Evolutionary conservation across 1,140 invertebrate species (phyloP).

Genomic region (Euborellia annulipes): DNA sequence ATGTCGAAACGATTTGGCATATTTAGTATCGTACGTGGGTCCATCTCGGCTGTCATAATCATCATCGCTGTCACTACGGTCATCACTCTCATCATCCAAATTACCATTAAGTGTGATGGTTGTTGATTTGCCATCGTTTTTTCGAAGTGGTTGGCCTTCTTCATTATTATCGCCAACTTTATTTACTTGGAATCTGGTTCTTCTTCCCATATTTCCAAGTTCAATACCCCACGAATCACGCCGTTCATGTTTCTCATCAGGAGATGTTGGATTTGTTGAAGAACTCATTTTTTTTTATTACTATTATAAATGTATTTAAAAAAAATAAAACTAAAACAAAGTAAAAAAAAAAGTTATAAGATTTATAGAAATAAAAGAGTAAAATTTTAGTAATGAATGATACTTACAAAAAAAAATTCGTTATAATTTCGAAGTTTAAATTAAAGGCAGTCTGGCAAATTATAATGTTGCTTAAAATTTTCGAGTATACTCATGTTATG

Average conservation of each 20-base stretch:
- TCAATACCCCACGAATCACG: conserved; percentile 12
- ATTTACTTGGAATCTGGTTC: conserved; percentile 40
- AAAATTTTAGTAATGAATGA: too few relatives aligned
- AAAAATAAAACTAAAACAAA: too few relatives aligned
- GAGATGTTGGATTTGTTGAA: too few relatives aligned
- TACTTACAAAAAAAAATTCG: too few relatives aligned
- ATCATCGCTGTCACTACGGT: neutral
- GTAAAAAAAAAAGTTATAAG: too few relatives aligned
- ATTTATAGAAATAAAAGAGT: too few relatives aligned
- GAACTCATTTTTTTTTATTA: too few relatives aligned
- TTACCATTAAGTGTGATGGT: conserved; percentile 23
- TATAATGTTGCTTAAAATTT: too few relatives aligned
- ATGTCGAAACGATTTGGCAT: conserved; percentile 67
- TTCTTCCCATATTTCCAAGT: conserved; percentile 17
- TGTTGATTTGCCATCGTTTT: conserved; percentile 18
- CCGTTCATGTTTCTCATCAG: conserved; percentile 1
- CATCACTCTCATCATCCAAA: conserved; percentile 12
- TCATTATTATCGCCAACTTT: conserved; percentile 31
- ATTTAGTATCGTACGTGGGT: conserved; percentile 45
- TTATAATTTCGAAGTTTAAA: too few relatives aligned
- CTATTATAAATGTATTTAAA: too few relatives aligned
- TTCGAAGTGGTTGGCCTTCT: conserved; percentile 28
- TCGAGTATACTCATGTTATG: too few relatives aligned
- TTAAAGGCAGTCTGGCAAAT: too few relatives aligned
- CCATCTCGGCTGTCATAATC: neutral